Percentiles rank a stretch among this genome's conserved stretches.
Evolutionary conservation across 2,888 invertebrate genomes (phyloP).

Genomic region (Cybosia mesomella): DNA sequence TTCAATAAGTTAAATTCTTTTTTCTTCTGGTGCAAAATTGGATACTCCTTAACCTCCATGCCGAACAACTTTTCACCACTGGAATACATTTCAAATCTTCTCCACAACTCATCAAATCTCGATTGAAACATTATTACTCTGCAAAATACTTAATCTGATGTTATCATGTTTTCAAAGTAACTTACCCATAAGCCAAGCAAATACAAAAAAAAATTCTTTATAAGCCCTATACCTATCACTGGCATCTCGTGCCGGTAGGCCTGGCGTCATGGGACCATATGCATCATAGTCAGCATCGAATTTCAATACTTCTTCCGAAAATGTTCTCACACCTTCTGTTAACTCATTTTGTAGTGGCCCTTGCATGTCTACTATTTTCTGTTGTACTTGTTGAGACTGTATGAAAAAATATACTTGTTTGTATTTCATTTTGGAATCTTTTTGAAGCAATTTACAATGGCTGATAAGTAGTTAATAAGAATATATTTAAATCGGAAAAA

Average conservation of each 20-base stretch:
- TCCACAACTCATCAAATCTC: constrained; percentile 94
- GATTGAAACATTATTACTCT: constrained; percentile 92
- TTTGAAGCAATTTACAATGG: background rate
- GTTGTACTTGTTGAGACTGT: constrained; percentile 90
- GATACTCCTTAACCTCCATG: constrained; percentile 93
- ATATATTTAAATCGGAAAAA: too few species aligned
- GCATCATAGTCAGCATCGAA: constrained; percentile 91
- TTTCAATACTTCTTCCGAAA: constrained; percentile 88
- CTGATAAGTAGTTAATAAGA: too few species aligned
- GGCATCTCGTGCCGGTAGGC: constrained; percentile 94
- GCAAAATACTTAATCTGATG: constrained; percentile 15
- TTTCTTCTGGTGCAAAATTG: constrained; percentile 91
- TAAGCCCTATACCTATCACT: constrained; percentile 88
- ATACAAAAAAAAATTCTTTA: background rate
- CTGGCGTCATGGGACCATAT: constrained; percentile 95
- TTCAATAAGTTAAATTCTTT: constrained; percentile 94
- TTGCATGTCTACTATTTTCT: constrained; percentile 91
- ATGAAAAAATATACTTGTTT: background rate
- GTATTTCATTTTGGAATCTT: background rate
- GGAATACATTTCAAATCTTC: constrained; percentile 93
- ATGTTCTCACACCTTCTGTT: constrained; percentile 89
- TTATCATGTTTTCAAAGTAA: background rate
- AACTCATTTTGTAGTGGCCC: constrained; percentile 91
- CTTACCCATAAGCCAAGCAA: background rate
- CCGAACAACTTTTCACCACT: constrained; percentile 95